These are phyloP conservation scores for Lemur catta DNA, from an alignment of 2,797 vertebrate species.

Conservation along the genomic window DNA sequence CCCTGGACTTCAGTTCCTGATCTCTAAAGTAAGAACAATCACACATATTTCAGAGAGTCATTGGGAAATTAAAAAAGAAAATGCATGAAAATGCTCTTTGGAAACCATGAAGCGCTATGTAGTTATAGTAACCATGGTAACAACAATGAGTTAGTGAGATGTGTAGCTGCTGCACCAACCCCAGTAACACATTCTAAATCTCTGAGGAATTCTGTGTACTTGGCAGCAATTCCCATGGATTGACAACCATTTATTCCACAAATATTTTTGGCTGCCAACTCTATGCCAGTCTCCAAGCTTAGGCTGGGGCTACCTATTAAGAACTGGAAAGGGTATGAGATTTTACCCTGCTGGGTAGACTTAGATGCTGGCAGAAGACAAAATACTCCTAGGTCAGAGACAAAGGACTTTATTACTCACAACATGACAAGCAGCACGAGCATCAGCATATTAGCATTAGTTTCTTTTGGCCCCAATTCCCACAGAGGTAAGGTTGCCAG, in stretches of 20 bases:
- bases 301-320: not conserved
- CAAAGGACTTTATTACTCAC: not conserved
- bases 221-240: not conserved
- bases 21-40: slow-evolving; percentile 7
- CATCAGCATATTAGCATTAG: not conserved
- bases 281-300: not conserved
- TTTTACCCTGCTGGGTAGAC: not conserved
- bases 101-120: not conserved
- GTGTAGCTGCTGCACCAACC: not conserved
- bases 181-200: not conserved
- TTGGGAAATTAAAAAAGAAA: slow-evolving; percentile 24
- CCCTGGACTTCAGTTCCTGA: not conserved
- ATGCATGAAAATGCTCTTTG: slow-evolving; percentile 25
- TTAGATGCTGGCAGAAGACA: not conserved
- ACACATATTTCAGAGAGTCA: not conserved
- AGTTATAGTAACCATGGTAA: slow-evolving; percentile 53
- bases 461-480: not conserved
- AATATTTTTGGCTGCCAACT: not conserved
- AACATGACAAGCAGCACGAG: no score
- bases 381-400: not conserved
- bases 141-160: not conserved
- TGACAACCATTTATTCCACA: slow-evolving; percentile 12
- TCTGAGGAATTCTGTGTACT: not conserved
- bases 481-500: not conserved
- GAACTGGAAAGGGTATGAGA: not conserved